Percentiles rank a stretch among this genome's conserved stretches.
phyloP scores from a whole-genome alignment of 2,888 invertebrate species.

The Cheilosia vulpina region DNA sequence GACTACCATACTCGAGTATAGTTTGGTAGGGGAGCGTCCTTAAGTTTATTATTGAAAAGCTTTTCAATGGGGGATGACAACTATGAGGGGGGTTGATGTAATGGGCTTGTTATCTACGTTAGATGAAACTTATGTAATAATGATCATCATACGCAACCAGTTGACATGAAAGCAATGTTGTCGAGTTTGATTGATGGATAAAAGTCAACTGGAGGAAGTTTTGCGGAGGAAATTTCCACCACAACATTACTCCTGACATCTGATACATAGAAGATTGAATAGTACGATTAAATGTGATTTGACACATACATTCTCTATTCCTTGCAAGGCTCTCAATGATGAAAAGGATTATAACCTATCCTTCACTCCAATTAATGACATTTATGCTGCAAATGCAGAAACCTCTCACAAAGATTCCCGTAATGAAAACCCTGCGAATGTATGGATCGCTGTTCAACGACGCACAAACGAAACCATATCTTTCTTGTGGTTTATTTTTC shows the following conservation, averaged over 20 bases:
- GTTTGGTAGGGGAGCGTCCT: not conserved
- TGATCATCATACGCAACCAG: constrained; percentile 57
- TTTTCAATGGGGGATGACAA: constrained; percentile 15
- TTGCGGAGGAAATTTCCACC: not conserved
- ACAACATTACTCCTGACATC: not conserved
- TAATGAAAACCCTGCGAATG: constrained; percentile 19
- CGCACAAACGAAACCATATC: constrained; percentile 47
- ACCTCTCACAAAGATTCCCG: not conserved
- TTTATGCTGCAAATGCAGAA: constrained; percentile 1
- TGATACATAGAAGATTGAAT: not conserved
- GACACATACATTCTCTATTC: not conserved
- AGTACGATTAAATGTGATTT: constrained; percentile 2
- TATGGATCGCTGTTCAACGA: constrained; percentile 16
- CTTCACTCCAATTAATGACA: constrained; percentile 15
- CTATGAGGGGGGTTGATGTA: constrained; percentile 37
- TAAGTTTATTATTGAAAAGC: constrained; percentile 6
- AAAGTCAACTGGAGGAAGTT: constrained; percentile 18
- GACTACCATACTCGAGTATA: constrained; percentile 24
- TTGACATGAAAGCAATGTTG: constrained; percentile 43
- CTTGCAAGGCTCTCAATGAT: not conserved
- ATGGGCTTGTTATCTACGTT: constrained; percentile 33
- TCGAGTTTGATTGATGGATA: constrained; percentile 64
- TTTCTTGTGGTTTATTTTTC: constrained; percentile 38
- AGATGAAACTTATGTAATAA: constrained; percentile 51
- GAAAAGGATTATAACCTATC: constrained; percentile 5